Conservation (phyloP, 1,140 invertebrate species). For the Polypedilum vanderplanki region DNA sequence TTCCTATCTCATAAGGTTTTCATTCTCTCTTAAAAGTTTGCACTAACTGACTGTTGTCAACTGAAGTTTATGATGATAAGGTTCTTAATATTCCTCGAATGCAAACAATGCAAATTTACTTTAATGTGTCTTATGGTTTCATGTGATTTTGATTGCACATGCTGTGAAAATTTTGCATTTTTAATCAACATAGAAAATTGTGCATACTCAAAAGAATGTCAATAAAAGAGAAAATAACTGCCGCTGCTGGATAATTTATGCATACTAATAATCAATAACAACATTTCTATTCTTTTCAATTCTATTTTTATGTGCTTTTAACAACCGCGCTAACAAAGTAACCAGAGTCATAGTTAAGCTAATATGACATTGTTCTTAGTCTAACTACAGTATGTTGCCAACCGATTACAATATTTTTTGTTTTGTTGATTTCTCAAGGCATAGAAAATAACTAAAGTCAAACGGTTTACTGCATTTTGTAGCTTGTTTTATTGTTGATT, state of each 20-base stretch:
- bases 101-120: not conserved
- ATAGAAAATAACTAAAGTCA: too few species aligned
- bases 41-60: not conserved
- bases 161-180: not conserved
- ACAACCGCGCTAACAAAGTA: not conserved
- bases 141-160: constrained; percentile 3
- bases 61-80: not conserved
- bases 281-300: not conserved
- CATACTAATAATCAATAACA: not conserved
- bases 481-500: too few species aligned
- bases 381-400: too few species aligned
- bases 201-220: not conserved
- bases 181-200: not conserved
- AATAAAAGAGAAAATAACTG: too few species aligned
- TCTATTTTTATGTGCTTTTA: not conserved
- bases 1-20: not conserved
- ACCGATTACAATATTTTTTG: too few species aligned
- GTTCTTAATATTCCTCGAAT: too few species aligned
- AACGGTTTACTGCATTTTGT: too few species aligned
- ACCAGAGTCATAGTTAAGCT: not conserved
- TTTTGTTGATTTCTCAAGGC: too few species aligned
- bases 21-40: not conserved
- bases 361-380: not conserved
- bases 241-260: not conserved
- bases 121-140: constrained; percentile 1